Base-by-base conservation (phyloP, 2,113 vertebrate genomes). In the Trichechus manatus region DNA sequence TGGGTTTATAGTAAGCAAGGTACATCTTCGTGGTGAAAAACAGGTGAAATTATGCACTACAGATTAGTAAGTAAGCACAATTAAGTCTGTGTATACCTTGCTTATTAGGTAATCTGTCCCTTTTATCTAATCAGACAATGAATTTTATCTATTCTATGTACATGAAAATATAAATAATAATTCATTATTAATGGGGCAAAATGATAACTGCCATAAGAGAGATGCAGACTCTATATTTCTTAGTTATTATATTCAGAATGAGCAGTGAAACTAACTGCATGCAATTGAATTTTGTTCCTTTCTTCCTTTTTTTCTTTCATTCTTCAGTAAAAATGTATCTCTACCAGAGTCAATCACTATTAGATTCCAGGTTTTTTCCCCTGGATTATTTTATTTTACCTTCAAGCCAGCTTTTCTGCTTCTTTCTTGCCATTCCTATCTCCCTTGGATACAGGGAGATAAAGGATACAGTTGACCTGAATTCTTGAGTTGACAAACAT, bases 381-480 rank as follows among this genome's bases (percentile, higher is more conserved):
- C 47, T 66, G 44, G 59, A 66, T 89, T 11, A 64, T 94, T 94
- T 88, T n/a, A 42, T 66, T 89, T 84, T 77, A 94, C 70, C 31
- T 61, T 23, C 39, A 72, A 72, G 50, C 31, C 68, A 82, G 27
- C 39, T 66, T 53, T 83, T 75, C n/a, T 66, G 9, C 4, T 68
- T 77, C 44, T 44, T 89, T 19, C 15, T 66, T 33, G 56, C 29
- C 39, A 59, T 80, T 77, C 53, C 19, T 66, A 25, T 53, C 33
- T 86, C 19, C 91, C 42, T 25, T 86, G 59, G 13, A 72, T 39
- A 25, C 33, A 61, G 59, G 59, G 59, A 61, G 59, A 61, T 64
- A 85, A 59, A 1, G 33, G 25, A 29, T 22, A 47, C 0, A 59
- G 56, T 9, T 50, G 27, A 42, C 74, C 27, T n/a, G 75, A 81